Evolutionary conservation across 2,888 invertebrate genomes (phyloP), one percentile per base, ranked within the genome.

Genomic region (Carcina quercana): DNA sequence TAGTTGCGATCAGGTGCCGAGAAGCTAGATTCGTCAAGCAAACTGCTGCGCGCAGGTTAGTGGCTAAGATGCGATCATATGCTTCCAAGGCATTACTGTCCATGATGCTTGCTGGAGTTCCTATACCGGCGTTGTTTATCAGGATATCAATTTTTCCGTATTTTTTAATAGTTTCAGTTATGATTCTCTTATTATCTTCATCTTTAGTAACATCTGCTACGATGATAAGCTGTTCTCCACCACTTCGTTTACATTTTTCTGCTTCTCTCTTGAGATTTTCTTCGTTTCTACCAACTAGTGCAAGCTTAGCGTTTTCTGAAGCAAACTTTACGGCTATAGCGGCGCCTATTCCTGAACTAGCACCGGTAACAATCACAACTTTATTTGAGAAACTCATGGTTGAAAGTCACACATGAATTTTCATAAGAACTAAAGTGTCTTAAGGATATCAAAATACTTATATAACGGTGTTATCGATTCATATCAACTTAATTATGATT

Each of bases 321-420:
- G 73, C 63, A 49, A 73, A 66, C 13, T 62, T 44, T 37, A 62
- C 67, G 3, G 72, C 73, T 2, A 68, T 58, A 1, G 69, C 64
- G 1, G 73, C 73, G 2, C 73, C 73, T 5, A 71, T 74, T 0
- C 73, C 73, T 8, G 71, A 71, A 43, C 72, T 73, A 3, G 67
- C 63, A 2, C 73, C 72, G 8, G 72, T 73, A 5, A 73, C 59
- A 17, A 74, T 59, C 6, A 59, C 66, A 3, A 66, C 61, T 53
- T 68, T 69, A 8, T 64, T 62, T 15, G 53, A 56, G 38, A 71
- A 58, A 45, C 69, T 61, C 59, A 72, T 63, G 3, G 24, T 19
- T n/a, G n/a, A n/a, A n/a, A n/a, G n/a, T n/a, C n/a, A n/a, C n/a
- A n/a, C n/a, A n/a, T n/a, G n/a, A n/a, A n/a, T n/a, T n/a, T n/a